These are phyloP conservation scores for Heliconius hortense DNA, from an alignment of 2,888 invertebrate genomes.

Conservation along the genomic window DNA sequence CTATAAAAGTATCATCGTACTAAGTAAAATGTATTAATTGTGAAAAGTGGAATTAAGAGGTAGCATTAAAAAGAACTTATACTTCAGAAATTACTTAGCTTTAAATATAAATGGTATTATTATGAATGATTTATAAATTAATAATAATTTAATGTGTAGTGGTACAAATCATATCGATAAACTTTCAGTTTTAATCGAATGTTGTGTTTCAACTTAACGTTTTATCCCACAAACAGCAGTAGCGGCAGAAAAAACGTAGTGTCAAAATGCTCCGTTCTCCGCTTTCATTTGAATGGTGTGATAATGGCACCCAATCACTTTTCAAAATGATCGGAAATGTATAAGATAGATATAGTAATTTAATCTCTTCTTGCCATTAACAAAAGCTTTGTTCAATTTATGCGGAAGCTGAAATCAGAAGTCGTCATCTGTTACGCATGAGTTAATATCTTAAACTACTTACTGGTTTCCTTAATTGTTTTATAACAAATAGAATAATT, in stretches of 20 bases:
- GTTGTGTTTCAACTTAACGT: neutral
- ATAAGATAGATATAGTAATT: neutral
- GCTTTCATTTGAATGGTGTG: no score
- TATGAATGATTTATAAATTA: neutral
- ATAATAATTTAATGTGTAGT: no score
- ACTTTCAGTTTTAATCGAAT: neutral
- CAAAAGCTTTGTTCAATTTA: conserved; percentile 31
- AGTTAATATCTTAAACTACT: conserved; percentile 26
- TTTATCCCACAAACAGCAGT: neutral
- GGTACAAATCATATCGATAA: neutral
- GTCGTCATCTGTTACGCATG: conserved; percentile 25
- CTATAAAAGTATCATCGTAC: conserved; percentile 8
- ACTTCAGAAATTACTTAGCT: neutral
- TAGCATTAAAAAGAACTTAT: conserved; percentile 8
- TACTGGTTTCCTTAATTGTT: conserved; percentile 31
- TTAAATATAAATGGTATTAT: neutral
- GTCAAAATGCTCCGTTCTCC: no score
- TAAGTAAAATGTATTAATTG: conserved; percentile 6
- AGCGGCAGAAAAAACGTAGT: no score
- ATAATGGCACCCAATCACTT: neutral
- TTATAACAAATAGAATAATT: neutral
- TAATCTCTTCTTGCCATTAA: neutral
- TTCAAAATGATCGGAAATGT: neutral
- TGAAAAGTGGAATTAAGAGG: neutral
- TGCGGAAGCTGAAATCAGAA: conserved; percentile 32